A percentile compares a stretch with the other conserved stretches of the same genome.
phyloP scores from a whole-genome alignment of 1,140 invertebrate species.

The Pseudachorutes palmiensis region DNA sequence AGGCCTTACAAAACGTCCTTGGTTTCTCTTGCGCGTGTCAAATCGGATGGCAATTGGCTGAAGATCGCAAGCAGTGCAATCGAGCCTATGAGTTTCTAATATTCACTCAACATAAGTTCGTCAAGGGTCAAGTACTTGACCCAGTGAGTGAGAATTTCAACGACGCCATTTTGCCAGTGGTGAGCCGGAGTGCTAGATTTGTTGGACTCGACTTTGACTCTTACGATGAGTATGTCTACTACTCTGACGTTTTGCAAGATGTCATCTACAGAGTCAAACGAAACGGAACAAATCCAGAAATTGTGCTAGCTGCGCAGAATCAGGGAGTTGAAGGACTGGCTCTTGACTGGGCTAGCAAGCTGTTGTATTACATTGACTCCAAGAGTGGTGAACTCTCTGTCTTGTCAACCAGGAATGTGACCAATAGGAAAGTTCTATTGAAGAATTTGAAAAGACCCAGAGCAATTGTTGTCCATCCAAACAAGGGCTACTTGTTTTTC shows the following conservation, averaged over 20 bases:
- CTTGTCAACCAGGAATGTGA: slow-evolving; percentile 73
- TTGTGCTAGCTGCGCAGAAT: slow-evolving; percentile 89
- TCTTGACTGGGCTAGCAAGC: slow-evolving; percentile 89
- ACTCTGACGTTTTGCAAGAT: slow-evolving; percentile 93
- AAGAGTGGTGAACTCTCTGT: slow-evolving; percentile 92
- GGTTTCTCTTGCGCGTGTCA: slow-evolving; percentile 91
- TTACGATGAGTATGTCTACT: slow-evolving; percentile 84
- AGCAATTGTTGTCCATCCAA: slow-evolving; percentile 92
- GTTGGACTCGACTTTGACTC: slow-evolving; percentile 96
- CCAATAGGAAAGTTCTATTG: slow-evolving; percentile 71
- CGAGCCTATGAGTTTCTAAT: slow-evolving; percentile 83
- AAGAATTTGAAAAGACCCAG: slow-evolving; percentile 83
- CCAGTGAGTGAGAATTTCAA: slow-evolving; percentile 82
- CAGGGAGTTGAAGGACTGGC: slow-evolving; percentile 95
- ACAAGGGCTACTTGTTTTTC: slow-evolving; percentile 67
- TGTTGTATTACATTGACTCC: slow-evolving; percentile 96
- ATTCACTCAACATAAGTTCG: slow-evolving; percentile 94
- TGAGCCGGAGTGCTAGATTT: slow-evolving; percentile 81
- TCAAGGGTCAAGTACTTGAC: slow-evolving; percentile 86
- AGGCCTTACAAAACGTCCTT: slow-evolving; percentile 61
- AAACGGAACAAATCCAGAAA: slow-evolving; percentile 79
- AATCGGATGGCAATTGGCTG: slow-evolving; percentile 71
- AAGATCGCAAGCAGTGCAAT: slow-evolving; percentile 73
- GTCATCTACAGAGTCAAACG: slow-evolving; percentile 86
- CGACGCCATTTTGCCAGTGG: slow-evolving; percentile 85